These are phyloP conservation scores for Phthorimaea operculella DNA, from an alignment of 1,140 invertebrate genomes.

Conservation along the genomic window DNA sequence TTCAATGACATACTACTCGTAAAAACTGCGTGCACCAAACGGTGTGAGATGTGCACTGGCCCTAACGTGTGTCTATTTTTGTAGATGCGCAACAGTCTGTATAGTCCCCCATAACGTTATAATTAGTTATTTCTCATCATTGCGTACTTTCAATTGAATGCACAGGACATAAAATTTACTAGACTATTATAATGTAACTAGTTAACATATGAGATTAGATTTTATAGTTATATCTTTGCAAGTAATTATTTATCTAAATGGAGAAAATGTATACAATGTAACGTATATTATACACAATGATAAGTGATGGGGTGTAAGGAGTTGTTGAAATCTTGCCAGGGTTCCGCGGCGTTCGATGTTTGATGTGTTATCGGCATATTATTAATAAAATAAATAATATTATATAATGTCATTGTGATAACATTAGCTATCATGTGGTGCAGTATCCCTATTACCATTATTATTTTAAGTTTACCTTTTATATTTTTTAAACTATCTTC, in stretches of 20 bases:
- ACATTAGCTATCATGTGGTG: slow-evolving; percentile 46
- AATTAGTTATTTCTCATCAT: slow-evolving; percentile 17
- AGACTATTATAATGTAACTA: slow-evolving; percentile 38
- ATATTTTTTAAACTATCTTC: slow-evolving; percentile 23
- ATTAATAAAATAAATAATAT: slow-evolving; percentile 33
- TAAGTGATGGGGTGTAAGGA: slow-evolving; percentile 27
- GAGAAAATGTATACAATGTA: slow-evolving; percentile 45
- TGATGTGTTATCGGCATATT: slow-evolving; percentile 50
- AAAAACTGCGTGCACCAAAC: no score
- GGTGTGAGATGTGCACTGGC: no score
- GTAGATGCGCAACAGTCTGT: slow-evolving; percentile 23
- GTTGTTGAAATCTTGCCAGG: slow-evolving; percentile 56
- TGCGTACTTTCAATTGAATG: slow-evolving; percentile 17
- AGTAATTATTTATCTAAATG: slow-evolving; percentile 44
- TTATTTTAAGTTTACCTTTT: slow-evolving; percentile 22
- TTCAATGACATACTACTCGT: no score
- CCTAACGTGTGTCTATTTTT: slow-evolving; percentile 27
- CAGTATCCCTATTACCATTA: slow-evolving; percentile 31
- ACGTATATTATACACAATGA: slow-evolving; percentile 35
- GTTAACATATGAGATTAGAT: slow-evolving; percentile 52
- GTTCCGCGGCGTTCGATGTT: slow-evolving; percentile 49
- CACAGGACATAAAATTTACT: slow-evolving; percentile 29
- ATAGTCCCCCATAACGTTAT: slow-evolving; percentile 15
- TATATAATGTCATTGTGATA: slow-evolving; percentile 58
- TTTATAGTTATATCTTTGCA: slow-evolving; percentile 52